These are phyloP conservation scores for Cepaea nemoralis DNA, from an alignment of 1,140 invertebrate genomes.

Conservation along the genomic window DNA sequence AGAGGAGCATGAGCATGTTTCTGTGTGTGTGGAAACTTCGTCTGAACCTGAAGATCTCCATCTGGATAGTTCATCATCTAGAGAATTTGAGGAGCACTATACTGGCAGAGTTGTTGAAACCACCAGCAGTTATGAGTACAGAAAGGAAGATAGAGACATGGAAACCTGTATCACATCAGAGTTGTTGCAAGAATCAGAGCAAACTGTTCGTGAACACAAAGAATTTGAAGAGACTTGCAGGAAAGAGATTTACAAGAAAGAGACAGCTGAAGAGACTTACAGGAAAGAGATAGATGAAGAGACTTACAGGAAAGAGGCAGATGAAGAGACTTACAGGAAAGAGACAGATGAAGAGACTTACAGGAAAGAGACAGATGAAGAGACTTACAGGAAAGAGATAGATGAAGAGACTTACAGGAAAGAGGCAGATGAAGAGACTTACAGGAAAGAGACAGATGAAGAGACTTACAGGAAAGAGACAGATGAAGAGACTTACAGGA, in stretches of 20 bases:
- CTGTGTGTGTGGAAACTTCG: too few relatives aligned
- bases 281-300: too few relatives aligned
- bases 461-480: not conserved
- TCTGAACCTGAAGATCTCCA: not conserved
- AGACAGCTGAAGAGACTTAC: not conserved
- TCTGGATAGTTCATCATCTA: too few relatives aligned
- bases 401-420: not conserved
- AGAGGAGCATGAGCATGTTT: too few relatives aligned
- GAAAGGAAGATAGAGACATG: slow-evolving; percentile 15
- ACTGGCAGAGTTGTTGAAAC: too few relatives aligned
- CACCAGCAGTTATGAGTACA: not conserved
- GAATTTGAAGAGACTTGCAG: too few relatives aligned
- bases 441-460: not conserved
- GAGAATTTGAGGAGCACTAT: too few relatives aligned
- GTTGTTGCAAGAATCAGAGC: too few relatives aligned
- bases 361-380: not conserved
- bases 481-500: not conserved
- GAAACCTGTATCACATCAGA: too few relatives aligned
- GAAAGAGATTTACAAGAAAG: not conserved
- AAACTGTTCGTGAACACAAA: not conserved
- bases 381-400: not conserved
- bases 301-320: not conserved
- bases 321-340: not conserved
- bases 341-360: not conserved
- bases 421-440: not conserved